Evolutionary conservation across 2,113 vertebrate genomes (phyloP).

Genomic region (Megaptera novaeangliae): DNA sequence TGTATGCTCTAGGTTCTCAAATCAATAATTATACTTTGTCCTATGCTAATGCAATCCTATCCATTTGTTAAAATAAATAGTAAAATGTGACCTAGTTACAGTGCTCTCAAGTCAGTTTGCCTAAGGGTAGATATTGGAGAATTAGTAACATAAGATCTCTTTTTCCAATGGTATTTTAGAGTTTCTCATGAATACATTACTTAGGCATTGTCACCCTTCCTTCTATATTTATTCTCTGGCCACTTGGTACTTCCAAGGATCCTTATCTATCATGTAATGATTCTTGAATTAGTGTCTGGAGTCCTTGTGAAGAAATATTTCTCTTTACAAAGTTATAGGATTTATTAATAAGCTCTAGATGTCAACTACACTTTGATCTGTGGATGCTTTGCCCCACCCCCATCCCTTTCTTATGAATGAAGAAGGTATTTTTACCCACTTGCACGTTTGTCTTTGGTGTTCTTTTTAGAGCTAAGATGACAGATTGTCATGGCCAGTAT

Average conservation of each 20-base stretch:
- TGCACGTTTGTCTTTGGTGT: slow-evolving; percentile 71
- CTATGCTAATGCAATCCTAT: slow-evolving; percentile 82
- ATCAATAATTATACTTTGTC: slow-evolving; percentile 90
- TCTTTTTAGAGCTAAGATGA: slow-evolving; percentile 73
- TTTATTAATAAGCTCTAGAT: slow-evolving; percentile 80
- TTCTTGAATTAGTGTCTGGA: slow-evolving; percentile 70
- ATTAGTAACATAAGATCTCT: slow-evolving; percentile 55
- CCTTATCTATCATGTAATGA: slow-evolving; percentile 66
- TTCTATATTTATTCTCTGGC: slow-evolving; percentile 59
- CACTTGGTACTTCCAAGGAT: slow-evolving; percentile 42
- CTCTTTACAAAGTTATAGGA: slow-evolving; percentile 74
- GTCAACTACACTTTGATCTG: slow-evolving; percentile 76
- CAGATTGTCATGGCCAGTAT: slow-evolving; percentile 60
- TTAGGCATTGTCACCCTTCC: slow-evolving; percentile 20
- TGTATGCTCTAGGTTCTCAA: slow-evolving; percentile 81
- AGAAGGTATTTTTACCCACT: slow-evolving; percentile 68
- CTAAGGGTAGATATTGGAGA: slow-evolving; percentile 57
- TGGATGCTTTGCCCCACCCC: slow-evolving; percentile 28
- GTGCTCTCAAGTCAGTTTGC: slow-evolving; percentile 50
- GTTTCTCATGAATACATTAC: slow-evolving; percentile 53
- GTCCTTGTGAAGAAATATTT: slow-evolving; percentile 68
- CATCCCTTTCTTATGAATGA: slow-evolving; percentile 61
- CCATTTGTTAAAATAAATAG: slow-evolving; percentile 86
- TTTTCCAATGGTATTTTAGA: neutral
- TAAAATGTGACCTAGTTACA: slow-evolving; percentile 83